phyloP scores from a whole-genome alignment of 2,888 invertebrate genomes.

The Hipparchia semele region DNA sequence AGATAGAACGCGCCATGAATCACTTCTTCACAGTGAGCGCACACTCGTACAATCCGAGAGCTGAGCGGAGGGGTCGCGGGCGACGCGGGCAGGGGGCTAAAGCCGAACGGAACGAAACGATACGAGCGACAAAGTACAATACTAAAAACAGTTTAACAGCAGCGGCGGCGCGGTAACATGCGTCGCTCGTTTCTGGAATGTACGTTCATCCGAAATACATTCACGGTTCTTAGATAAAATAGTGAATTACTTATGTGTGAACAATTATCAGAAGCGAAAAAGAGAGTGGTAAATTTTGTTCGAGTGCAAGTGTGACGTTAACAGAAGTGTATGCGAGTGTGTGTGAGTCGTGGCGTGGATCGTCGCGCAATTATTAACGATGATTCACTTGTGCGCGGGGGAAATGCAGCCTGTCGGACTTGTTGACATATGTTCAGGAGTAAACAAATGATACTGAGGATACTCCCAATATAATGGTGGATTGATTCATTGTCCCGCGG shows the following conservation, averaged over 20 bases:
- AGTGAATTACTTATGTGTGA: constrained; percentile 53
- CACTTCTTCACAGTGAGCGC: constrained; percentile 77
- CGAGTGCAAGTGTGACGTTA: constrained; percentile 66
- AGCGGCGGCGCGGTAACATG: constrained; percentile 71
- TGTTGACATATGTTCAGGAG: constrained; percentile 79
- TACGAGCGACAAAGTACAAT: constrained; percentile 73
- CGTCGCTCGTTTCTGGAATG: constrained; percentile 57
- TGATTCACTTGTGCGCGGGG: constrained; percentile 82
- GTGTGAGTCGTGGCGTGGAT: constrained; percentile 76
- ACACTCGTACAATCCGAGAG: constrained; percentile 43
- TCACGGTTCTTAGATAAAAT: constrained; percentile 57
- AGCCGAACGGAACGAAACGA: constrained; percentile 69
- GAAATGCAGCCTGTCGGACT: constrained; percentile 81
- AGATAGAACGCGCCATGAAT: constrained; percentile 83
- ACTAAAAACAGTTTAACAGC: constrained; percentile 75
- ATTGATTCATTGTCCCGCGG: constrained; percentile 72
- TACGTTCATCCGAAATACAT: constrained; percentile 51
- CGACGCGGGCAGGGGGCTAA: constrained; percentile 57
- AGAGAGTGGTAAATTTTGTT: constrained; percentile 48
- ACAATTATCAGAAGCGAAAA: constrained; percentile 53
- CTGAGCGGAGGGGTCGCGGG: constrained; percentile 65
- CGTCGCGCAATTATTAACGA: constrained; percentile 82
- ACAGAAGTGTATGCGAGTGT: constrained; percentile 63
- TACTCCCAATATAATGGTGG: constrained; percentile 73
- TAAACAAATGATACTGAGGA: constrained; percentile 78